Conservation (phyloP, 64 coral and sea anemone species). For the Porites lutea region DNA sequence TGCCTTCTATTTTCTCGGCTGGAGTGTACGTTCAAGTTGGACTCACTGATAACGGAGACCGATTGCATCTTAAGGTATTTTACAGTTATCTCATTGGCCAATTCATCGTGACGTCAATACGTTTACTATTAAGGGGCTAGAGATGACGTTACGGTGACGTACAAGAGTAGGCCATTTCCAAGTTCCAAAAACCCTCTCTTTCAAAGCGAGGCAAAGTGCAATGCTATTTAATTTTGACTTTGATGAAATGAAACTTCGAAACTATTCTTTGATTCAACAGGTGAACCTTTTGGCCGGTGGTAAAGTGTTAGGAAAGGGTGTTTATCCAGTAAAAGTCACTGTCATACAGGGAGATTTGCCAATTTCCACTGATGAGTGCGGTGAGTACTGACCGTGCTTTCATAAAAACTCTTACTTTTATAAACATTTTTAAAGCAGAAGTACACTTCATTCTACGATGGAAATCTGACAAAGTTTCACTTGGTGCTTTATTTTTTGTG, state of each 20-base stretch:
- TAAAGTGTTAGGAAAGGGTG: not conserved
- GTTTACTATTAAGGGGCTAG: too few species aligned
- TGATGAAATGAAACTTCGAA: not conserved
- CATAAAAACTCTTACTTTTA: too few species aligned
- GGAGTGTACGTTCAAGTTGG: slow-evolving; percentile 65
- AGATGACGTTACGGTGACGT: too few species aligned
- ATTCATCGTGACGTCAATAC: not conserved
- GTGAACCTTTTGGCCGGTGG: slow-evolving; percentile 54
- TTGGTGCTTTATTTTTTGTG: too few species aligned
- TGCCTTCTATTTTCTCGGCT: not conserved
- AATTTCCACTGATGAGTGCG: slow-evolving; percentile 52
- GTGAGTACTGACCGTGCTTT: slow-evolving; percentile 4
- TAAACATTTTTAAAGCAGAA: too few species aligned
- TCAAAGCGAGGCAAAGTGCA: too few species aligned
- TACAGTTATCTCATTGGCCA: not conserved
- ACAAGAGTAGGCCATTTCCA: too few species aligned
- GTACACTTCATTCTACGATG: too few species aligned
- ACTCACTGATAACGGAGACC: slow-evolving; percentile 14
- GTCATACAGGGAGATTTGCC: slow-evolving; percentile 49
- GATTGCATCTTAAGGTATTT: slow-evolving; percentile 53
- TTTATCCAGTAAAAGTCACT: slow-evolving; percentile 46
- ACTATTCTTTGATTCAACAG: slow-evolving; percentile 15
- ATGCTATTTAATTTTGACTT: not conserved
- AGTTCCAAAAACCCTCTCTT: too few species aligned
- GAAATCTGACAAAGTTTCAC: too few species aligned